Evolutionary conservation across 2,113 vertebrate species (phyloP).

Genomic region (Oncorhynchus gorbuscha): DNA sequence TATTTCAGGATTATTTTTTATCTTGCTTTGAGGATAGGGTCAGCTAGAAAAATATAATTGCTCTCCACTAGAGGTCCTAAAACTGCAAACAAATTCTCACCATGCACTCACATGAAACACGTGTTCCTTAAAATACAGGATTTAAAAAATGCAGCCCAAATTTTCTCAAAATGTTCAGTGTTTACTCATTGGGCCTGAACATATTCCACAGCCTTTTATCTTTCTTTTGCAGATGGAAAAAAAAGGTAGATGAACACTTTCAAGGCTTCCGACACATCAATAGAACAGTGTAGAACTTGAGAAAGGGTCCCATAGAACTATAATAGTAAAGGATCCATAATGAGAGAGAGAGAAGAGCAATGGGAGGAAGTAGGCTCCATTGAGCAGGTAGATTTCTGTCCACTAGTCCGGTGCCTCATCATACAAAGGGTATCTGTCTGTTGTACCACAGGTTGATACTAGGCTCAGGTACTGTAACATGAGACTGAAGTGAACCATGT

Average conservation of each 20-base stretch:
- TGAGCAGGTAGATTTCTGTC: constrained; percentile 31
- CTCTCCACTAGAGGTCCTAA: constrained; percentile 6
- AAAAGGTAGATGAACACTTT: not conserved
- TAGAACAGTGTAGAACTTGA: not conserved
- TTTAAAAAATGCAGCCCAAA: too few relatives aligned
- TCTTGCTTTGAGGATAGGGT: constrained; percentile 25
- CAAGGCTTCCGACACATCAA: not conserved
- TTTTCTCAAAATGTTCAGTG: not conserved
- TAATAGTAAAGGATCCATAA: not conserved
- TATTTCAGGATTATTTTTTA: constrained; percentile 66
- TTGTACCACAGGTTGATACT: constrained; percentile 66
- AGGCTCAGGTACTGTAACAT: constrained; percentile 74
- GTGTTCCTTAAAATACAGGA: not conserved
- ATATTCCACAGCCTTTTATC: not conserved
- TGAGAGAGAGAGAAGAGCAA: not conserved
- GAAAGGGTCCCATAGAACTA: not conserved
- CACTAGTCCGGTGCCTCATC: not conserved
- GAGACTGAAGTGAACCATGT: constrained; percentile 66
- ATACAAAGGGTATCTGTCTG: constrained; percentile 72
- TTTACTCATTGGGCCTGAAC: not conserved
- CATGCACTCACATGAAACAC: not conserved
- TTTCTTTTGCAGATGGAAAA: not conserved
- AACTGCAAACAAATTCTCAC: too few relatives aligned
- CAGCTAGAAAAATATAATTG: not conserved
- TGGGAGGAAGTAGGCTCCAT: constrained; percentile 12